Evolutionary conservation across 2,113 vertebrate genomes (phyloP), one percentile per base, ranked within the genome.

Genomic region (Rhinoptilus africanus): DNA sequence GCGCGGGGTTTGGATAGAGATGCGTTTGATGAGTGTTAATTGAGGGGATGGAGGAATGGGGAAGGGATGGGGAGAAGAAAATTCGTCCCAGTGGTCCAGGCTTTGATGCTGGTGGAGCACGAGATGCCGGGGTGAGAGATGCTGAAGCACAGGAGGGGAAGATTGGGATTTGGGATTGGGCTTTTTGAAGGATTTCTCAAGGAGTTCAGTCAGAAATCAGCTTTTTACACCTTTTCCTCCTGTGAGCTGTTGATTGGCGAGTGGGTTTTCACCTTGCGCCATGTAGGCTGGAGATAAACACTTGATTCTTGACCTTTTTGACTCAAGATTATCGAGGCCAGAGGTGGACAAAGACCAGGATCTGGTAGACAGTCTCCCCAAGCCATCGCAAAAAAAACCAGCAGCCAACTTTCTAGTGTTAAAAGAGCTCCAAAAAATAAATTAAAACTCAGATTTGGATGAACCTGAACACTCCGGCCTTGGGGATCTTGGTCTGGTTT

Each of bases 391-490:
- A n/a, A n/a, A 76, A 68, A 85, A 23, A 2, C 10, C 54, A 21
- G 14, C 67, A 48, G 35, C 48, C 34, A 17, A 22, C 24, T 34
- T n/a, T 35, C 19, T 5, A 3, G 22, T 4, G 6, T 22, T 7
- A 7, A 35, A 56, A 76, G 10, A 64, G 9, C 8, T 8, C 67
- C 41, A 8, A 63, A 22, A 5, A 63, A 15, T 4, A 30, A 32
- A 32, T 0, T 3, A 19, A 56, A 71, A 5, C 53, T 3, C n/a
- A 41, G 43, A 1, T 30, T 16, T 56, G 66, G 60, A 5, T 1
- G 8, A 54, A 39, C 9, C 2, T 0, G 8, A 48, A 8, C 1
- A 2, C n/a, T 37, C 0, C 0, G 3, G 6, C 0, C 2, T 14
- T 21, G 0, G 1, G 32, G 63, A 9, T 17, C 19, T 34, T 2